Conservation (phyloP, 1,140 invertebrate genomes). For the Phthorimaea operculella region DNA sequence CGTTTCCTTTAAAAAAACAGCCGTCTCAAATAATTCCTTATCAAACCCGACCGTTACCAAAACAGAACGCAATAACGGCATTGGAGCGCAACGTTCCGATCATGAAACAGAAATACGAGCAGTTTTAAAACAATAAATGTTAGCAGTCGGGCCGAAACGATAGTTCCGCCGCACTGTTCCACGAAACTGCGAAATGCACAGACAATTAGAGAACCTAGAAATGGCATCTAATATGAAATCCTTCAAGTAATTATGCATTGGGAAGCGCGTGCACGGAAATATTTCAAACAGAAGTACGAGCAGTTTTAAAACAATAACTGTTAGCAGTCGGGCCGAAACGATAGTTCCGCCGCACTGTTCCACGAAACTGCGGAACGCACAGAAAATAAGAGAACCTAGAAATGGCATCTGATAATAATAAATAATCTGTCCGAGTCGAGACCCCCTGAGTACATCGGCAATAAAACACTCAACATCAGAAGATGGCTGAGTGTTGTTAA, state of each 20-base stretch:
- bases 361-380: too few species aligned
- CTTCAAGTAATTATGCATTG: too few species aligned
- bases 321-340: background rate
- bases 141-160: background rate
- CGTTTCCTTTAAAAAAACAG: too few species aligned
- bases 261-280: too few species aligned
- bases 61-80: background rate
- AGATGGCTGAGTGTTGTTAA: too few species aligned
- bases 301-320: conserved; percentile 1
- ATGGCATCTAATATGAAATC: too few species aligned
- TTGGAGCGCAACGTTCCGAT: background rate
- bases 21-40: background rate
- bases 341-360: background rate
- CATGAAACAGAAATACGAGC: background rate
- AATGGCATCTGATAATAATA: too few species aligned
- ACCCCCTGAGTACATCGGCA: too few species aligned
- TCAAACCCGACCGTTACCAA: background rate
- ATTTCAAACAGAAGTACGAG: background rate
- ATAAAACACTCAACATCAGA: too few species aligned
- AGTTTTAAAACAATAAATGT: background rate
- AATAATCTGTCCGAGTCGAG: too few species aligned
- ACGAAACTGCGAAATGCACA: background rate
- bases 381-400: too few species aligned
- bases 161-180: background rate
- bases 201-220: background rate